Evolutionary conservation across 2,888 invertebrate species (phyloP), one percentile per base, ranked within the genome.

Genomic region (Lymantria dispar): DNA sequence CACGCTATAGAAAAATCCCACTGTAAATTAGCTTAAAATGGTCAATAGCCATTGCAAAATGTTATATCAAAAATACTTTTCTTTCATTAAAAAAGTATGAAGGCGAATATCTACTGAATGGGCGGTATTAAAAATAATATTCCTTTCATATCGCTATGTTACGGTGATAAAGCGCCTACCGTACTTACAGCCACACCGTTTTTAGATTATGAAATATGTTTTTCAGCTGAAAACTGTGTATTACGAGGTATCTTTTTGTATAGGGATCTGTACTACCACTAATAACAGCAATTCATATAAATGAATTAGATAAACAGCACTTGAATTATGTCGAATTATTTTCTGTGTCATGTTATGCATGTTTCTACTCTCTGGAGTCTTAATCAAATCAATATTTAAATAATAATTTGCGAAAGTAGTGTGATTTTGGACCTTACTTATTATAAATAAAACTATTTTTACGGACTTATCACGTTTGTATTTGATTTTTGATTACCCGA

Each of bases 161-260:
- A 64, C 64, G 53, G 61, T 50, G 58, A 54, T 66, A 61, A 64
- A 69, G 63, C 63, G 65, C 43, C 56, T 50, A 50, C 50, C 62
- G 62, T 65, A 63, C 64, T 64, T 62, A 59, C 63, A 61, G 58
- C 63, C 64, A 61, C 66, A 58, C 63, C 64, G 62, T 68, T 66
- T 66, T 53, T 58, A 70, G 68, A 68, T 74, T 77, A 78, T 75
- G 75, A 77, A 72, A 75, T 74, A 73, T 76, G 69, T 68, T 67
- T 63, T 61, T 49, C 51, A 64, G 61, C 52, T 60, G 60, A 59
- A 69, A 66, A 51, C 59, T 60, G 57, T 57, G 48, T 54, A 58
- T 46, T 55, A 37, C 48, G 44, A 39, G n/a, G 43, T 45, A 49
- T 56, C 47, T 58, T 43, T 29, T 29, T 11, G 12, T 38, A 43